These are phyloP conservation scores for Notodonta ziczac DNA, from an alignment of 2,888 invertebrate genomes.

Conservation along the genomic window DNA sequence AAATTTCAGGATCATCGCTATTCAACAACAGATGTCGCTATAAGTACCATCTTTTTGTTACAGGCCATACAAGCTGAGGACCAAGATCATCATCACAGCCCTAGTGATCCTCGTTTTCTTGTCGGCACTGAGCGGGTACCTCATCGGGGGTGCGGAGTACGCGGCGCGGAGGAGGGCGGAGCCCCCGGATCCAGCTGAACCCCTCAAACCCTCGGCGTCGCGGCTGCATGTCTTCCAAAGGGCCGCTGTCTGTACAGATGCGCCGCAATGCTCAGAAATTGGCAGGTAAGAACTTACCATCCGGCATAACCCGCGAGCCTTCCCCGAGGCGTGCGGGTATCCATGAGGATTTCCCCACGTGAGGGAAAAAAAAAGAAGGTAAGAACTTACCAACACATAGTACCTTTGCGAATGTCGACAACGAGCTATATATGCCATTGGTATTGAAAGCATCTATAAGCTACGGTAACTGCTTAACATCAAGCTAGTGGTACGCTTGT, in stretches of 20 bases:
- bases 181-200: slow-evolving; percentile 87
- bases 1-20: slow-evolving; percentile 19
- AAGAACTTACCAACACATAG: too few relatives aligned
- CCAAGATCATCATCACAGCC: slow-evolving; percentile 58
- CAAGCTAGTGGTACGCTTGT: too few relatives aligned
- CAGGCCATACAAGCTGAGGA: slow-evolving; percentile 65
- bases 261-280: slow-evolving; percentile 89
- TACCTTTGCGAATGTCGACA: neutral
- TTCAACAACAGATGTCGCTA: slow-evolving; percentile 45
- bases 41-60: slow-evolving; percentile 42
- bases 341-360: too few relatives aligned
- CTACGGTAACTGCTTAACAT: too few relatives aligned
- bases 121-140: slow-evolving; percentile 65
- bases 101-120: slow-evolving; percentile 58
- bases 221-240: slow-evolving; percentile 86
- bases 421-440: too few relatives aligned
- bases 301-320: too few relatives aligned
- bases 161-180: slow-evolving; percentile 49
- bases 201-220: slow-evolving; percentile 87
- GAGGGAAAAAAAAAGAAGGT: too few relatives aligned
- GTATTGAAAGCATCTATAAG: too few relatives aligned
- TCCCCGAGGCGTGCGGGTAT: too few relatives aligned
- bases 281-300: slow-evolving; percentile 87
- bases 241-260: slow-evolving; percentile 92
- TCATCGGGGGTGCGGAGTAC: slow-evolving; percentile 61